Evolutionary conservation across 1,140 invertebrate species (phyloP), one percentile per base, ranked within the genome.

Genomic region (Cydia pomonella): DNA sequence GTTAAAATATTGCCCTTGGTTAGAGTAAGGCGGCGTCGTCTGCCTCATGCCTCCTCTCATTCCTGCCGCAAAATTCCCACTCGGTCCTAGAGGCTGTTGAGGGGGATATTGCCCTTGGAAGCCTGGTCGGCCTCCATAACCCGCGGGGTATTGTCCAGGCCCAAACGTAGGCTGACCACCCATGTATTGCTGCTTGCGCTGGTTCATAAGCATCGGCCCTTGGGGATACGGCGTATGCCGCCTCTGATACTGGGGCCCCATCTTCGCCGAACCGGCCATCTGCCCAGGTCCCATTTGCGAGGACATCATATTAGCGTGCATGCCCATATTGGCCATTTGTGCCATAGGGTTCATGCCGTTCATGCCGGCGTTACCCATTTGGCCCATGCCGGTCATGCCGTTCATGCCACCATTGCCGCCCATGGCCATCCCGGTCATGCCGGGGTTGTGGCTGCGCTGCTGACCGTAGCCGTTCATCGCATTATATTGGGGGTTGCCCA

Each of bases 211-310:
- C 95, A 97, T 96, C 27, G 95, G 95, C 7, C 96, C 96, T 72
- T 95, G 95, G 2, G 97, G 96, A 91, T 97, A 98, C 0, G 97
- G 97, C 23, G 96, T 94, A 89, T 97, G 94, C 82, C 97, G 93
- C 79, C 96, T 94, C 66, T 93, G 94, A 73, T 93, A 94, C 47
- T 89, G 92, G 4, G 92, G 92, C 5, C 88, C 94, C 94, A 96
- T 95, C 92, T 96, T 95, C 16, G 90, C 94, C 81, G 95, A 94
- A 59, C 92, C 93, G 18, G 91, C 90, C 85, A 94, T 93, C 82
- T 94, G 87, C 27, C 87, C 91, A 73, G 94, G 89, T 16, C 88
- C 92, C 93, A 93, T 93, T 82, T 93, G 88, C 59, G 92, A 93
- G 25, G 90, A 90, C 94, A 96, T 96, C 93, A 95, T 95, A 80